These are phyloP conservation scores for Mastomys natalensis DNA, from an alignment of 2,113 vertebrate species.

Conservation along the genomic window DNA sequence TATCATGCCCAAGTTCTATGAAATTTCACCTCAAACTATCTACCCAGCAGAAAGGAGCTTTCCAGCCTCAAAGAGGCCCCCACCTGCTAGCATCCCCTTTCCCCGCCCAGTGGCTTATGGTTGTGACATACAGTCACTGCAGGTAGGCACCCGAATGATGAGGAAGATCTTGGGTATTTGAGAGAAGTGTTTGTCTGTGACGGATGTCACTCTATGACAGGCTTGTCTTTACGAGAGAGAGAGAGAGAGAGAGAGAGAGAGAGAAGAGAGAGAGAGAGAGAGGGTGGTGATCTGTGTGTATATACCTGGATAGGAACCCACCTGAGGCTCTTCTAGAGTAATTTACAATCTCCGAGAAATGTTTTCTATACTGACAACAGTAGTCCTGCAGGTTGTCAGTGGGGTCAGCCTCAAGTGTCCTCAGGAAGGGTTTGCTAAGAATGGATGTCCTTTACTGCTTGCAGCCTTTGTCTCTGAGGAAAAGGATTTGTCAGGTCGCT, in stretches of 20 bases:
- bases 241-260: no score
- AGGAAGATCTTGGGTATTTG: background rate
- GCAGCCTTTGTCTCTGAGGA: background rate
- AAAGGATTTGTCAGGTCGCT: background rate
- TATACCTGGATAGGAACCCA: rapidly evolving
- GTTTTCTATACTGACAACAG: background rate
- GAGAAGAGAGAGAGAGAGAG: no score
- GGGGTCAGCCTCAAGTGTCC: background rate
- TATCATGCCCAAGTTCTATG: background rate
- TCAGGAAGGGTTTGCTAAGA: background rate
- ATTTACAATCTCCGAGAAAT: background rate
- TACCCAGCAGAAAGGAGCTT: background rate
- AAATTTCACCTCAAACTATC: conserved; percentile 4
- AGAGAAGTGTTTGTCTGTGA: background rate
- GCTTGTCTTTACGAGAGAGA: background rate
- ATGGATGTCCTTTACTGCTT: background rate
- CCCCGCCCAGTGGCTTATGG: background rate
- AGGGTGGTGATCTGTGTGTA: no score
- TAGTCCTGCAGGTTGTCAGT: background rate
- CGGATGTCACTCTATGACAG: background rate
- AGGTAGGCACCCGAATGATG: background rate
- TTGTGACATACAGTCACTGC: background rate
- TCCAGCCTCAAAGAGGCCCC: background rate
- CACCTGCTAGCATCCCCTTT: background rate
- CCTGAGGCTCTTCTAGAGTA: background rate